Evolutionary conservation across 2,888 invertebrate species (phyloP), one percentile per base, ranked within the genome.

Genomic region (Thymelicus sylvestris): DNA sequence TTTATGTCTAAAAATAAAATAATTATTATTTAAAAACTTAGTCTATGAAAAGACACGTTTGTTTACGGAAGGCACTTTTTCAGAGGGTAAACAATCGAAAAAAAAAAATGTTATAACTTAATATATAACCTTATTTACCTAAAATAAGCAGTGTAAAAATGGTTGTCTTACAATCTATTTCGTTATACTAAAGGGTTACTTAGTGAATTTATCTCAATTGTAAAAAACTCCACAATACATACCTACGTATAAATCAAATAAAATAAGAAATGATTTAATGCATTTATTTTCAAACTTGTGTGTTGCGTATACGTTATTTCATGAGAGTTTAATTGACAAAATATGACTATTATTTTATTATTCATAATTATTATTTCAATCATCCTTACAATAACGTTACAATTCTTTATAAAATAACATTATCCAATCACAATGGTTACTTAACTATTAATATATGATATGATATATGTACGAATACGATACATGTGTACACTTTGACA

Each of bases 41-140:
- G 68, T 73, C 66, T 72, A 71, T 59, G 47, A 69, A 72, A 71
- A 50, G 65, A 74, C 63, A 74, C 75, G 66, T 68, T 65, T 65
- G 73, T 75, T 69, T 76, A 74, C 68, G 38, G 70, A 78, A 79
- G 79, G 79, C 79, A 79, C 79, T 78, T 77, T 74, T 72, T 74
- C 73, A 73, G 74, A 71, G 74, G 64, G 44, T 66, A 66, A 71
- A 71, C 71, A 71, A 66, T 47, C 61, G 55, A 61, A 59, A 50
- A 4, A 24, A 52, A 13, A 55, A 44, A 55, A 24, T 55, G 55
- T 13, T 66, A 41, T 19, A 66, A 66, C 44, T 44, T 24, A 44
- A 19, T 57, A 55, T 52, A 66, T n/a, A 41, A 55, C 7, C 13
- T 44, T 44, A 68, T 10, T 41, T 52, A 52, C n/a, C 13, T 50